These are phyloP conservation scores for Strigamia transsilvanica DNA, from an alignment of 2,888 invertebrate species.

Conservation along the genomic window DNA sequence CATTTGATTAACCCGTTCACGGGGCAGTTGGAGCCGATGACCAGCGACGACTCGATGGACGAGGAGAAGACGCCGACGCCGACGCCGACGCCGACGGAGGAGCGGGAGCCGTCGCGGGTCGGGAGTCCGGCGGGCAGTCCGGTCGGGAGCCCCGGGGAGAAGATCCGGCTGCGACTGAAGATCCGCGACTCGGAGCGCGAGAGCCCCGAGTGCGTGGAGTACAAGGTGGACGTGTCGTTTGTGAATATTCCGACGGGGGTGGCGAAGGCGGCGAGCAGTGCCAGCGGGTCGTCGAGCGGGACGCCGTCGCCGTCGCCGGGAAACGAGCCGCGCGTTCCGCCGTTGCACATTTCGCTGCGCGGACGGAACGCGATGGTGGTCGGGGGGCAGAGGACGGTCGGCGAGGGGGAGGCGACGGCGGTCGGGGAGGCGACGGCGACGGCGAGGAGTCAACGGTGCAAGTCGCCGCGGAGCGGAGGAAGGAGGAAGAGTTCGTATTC, in stretches of 20 bases:
- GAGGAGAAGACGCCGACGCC: slow-evolving; percentile 61
- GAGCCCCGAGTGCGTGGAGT: slow-evolving; percentile 69
- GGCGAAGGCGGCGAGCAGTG: background rate
- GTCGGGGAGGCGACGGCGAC: background rate
- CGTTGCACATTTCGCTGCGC: slow-evolving; percentile 84
- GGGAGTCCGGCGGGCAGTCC: background rate
- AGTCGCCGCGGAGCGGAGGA: slow-evolving; percentile 34
- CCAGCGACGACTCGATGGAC: slow-evolving; percentile 67
- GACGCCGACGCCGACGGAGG: background rate
- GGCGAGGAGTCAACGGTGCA: slow-evolving; percentile 50
- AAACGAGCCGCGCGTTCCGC: slow-evolving; percentile 81
- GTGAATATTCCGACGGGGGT: slow-evolving; percentile 67
- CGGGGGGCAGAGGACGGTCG: slow-evolving; percentile 65
- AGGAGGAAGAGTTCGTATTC: background rate
- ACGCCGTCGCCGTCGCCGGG: slow-evolving; percentile 49
- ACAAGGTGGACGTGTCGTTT: slow-evolving; percentile 82
- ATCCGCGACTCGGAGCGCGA: slow-evolving; percentile 68
- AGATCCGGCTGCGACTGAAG: slow-evolving; percentile 82
- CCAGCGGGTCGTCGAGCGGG: background rate
- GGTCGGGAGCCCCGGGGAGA: slow-evolving; percentile 69
- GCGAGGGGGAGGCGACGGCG: slow-evolving; percentile 51
- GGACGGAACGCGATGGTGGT: slow-evolving; percentile 83
- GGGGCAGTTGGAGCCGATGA: slow-evolving; percentile 81
- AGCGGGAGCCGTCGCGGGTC: background rate
- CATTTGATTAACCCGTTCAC: slow-evolving; percentile 90